These are phyloP conservation scores for Nanorana parkeri DNA, from an alignment of 2,113 vertebrate genomes.

Conservation along the genomic window DNA sequence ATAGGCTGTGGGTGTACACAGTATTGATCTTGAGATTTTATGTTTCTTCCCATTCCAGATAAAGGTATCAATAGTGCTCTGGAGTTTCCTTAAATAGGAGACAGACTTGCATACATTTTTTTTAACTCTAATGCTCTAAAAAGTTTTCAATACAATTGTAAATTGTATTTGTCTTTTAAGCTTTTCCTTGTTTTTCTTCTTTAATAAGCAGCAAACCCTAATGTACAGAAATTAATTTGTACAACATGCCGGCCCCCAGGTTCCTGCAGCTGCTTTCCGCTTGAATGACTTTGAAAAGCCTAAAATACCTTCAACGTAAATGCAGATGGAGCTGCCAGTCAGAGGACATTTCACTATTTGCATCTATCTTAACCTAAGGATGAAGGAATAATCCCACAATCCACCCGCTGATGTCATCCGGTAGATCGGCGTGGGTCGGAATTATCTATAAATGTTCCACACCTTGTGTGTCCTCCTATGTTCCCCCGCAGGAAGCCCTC, in stretches of 20 bases:
- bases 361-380: constrained; percentile 16
- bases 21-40: too few relatives aligned
- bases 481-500: neutral
- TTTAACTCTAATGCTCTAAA: too few relatives aligned
- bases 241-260: neutral
- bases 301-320: neutral
- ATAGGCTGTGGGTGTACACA: too few relatives aligned
- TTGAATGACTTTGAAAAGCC: neutral
- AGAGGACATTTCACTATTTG: constrained; percentile 12
- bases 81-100: too few relatives aligned
- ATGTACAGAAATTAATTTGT: too few relatives aligned
- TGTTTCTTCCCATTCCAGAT: too few relatives aligned
- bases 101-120: too few relatives aligned
- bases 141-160: too few relatives aligned
- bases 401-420: constrained; percentile 13
- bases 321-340: neutral
- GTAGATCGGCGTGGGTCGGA: neutral
- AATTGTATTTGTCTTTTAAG: too few relatives aligned
- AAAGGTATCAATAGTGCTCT: too few relatives aligned
- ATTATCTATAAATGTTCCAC: neutral
- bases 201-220: neutral
- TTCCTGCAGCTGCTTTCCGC: neutral
- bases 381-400: neutral
- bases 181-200: neutral
- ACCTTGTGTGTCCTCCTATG: neutral